Evolutionary conservation across 2,113 vertebrate species (phyloP), one percentile per base, ranked within the genome.

Genomic region (Mesembrinibis cayennensis): DNA sequence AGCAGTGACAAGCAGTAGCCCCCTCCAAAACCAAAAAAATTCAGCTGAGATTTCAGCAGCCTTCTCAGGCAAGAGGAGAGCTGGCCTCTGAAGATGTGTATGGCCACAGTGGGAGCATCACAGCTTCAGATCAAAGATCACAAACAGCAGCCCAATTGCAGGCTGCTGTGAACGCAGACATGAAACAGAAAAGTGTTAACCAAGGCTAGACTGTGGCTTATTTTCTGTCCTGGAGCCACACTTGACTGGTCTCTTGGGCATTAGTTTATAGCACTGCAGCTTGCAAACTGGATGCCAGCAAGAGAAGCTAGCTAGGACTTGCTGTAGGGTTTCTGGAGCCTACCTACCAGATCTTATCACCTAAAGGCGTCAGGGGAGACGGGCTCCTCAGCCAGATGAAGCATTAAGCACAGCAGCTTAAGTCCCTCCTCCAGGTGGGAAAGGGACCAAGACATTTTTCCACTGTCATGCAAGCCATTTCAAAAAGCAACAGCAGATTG

Each of bases 131-230:
- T 89, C 82, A 74, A 67, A 95, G 83, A 85, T 49, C 34, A 36
- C 71, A 50, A 74, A 8, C 78, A 81, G 50, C 76, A 83, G 73
- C 69, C 27, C 11, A 4, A 3, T 25, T 27, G 70, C 36, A 62
- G 50, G 72, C 50, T 74, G 40, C 62, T 55, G 27, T 9, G 49
- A 67, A 8, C 16, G 1, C 82, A 95, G 86, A 93, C 95, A 89
- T 13, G 56, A 56, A 81, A 76, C 42, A 87, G 73, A 89, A 45
- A 71, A 82, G 95, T 45, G 83, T 95, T 89, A 95, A 79, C 69
- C 78, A 21, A 87, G 94, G 69, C 95, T 72, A 91, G 93, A 96
- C 90, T 92, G 95, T 49, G 95, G 90, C 78, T 93, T 90, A 53
- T 13, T 58, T 34, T 71, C 81, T 34, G 26, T 87, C 91, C 94